phyloP scores from a whole-genome alignment of 2,888 invertebrate species.

The Byasa hedistus region DNA sequence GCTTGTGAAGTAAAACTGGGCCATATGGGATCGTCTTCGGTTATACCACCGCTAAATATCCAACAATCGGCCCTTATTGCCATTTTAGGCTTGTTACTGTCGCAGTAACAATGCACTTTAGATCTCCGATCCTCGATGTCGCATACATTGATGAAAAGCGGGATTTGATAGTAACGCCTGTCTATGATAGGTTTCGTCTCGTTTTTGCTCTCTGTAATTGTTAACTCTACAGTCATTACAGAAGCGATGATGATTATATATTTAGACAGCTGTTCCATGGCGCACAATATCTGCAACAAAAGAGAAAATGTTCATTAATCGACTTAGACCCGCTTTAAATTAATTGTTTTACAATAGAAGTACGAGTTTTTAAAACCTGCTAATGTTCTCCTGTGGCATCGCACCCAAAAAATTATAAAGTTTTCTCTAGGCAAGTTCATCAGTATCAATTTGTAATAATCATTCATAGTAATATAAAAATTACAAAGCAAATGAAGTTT shows the following conservation, averaged over 20 bases:
- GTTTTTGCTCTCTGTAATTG: slow-evolving; percentile 65
- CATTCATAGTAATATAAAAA: too few species aligned
- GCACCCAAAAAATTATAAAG: too few species aligned
- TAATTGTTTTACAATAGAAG: neutral
- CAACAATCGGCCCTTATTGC: slow-evolving; percentile 88
- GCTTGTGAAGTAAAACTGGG: slow-evolving; percentile 85
- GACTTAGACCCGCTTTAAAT: neutral
- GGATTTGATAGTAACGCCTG: slow-evolving; percentile 60
- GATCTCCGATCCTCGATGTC: slow-evolving; percentile 70
- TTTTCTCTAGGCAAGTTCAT: too few species aligned
- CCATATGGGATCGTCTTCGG: slow-evolving; percentile 86
- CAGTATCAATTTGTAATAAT: too few species aligned
- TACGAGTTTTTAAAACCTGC: neutral
- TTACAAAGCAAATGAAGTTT: too few species aligned
- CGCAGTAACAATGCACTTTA: slow-evolving; percentile 75
- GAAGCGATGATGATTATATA: slow-evolving; percentile 67
- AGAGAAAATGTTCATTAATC: neutral
- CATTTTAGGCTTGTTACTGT: slow-evolving; percentile 66
- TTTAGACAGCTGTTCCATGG: slow-evolving; percentile 64
- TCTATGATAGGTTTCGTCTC: slow-evolving; percentile 61
- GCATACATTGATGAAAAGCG: slow-evolving; percentile 69
- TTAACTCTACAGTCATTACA: slow-evolving; percentile 65
- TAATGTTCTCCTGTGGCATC: too few species aligned
- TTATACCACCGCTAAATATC: slow-evolving; percentile 82
- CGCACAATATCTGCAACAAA: slow-evolving; percentile 29